These are phyloP conservation scores for Scopus umbretta DNA, from an alignment of 2,113 vertebrate genomes.

Conservation along the genomic window DNA sequence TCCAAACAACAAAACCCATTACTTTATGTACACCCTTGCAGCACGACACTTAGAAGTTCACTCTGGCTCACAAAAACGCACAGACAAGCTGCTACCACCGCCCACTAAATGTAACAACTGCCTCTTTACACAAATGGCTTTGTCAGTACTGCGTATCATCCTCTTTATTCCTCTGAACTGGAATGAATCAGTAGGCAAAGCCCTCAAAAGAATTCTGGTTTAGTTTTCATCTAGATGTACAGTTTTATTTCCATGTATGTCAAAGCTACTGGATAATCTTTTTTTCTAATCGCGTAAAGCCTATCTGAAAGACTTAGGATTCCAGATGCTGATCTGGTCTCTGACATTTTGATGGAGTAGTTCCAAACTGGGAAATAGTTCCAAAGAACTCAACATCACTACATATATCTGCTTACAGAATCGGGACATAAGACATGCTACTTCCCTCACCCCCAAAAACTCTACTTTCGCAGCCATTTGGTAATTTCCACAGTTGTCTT, in stretches of 20 bases:
- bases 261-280: background rate
- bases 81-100: background rate
- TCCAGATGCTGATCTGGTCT: background rate
- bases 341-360: background rate
- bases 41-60: background rate
- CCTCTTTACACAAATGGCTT: background rate
- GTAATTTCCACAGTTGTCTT: background rate
- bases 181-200: background rate
- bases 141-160: background rate
- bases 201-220: background rate
- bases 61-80: background rate
- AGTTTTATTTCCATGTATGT: background rate
- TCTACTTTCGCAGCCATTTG: background rate
- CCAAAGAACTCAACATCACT: background rate
- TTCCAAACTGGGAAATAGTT: background rate
- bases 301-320: background rate
- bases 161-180: background rate
- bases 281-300: background rate
- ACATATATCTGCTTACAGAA: background rate
- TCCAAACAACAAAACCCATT: fast-evolving
- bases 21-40: background rate
- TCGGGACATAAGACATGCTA: background rate
- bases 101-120: background rate
- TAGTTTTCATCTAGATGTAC: background rate
- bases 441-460: background rate